Evolutionary conservation across 2,797 vertebrate genomes (phyloP).

Genomic region (Rousettus madagascariensis): DNA sequence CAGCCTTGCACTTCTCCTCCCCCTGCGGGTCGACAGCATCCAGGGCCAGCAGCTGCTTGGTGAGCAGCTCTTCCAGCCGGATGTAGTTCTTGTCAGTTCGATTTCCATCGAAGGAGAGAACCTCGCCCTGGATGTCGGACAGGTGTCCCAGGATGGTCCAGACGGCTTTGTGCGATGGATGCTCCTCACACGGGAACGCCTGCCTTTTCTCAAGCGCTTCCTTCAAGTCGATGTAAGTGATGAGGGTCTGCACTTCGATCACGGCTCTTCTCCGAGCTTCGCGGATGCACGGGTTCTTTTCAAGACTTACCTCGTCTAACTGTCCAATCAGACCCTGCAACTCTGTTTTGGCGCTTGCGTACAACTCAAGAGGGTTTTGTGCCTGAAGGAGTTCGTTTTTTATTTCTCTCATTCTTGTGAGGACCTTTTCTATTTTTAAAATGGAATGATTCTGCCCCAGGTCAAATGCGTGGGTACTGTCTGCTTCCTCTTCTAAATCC

Average conservation of each 20-base stretch:
- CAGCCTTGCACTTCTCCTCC: slow-evolving; percentile 91
- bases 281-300: slow-evolving; percentile 96
- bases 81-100: slow-evolving; percentile 96
- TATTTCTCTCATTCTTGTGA: slow-evolving; percentile 90
- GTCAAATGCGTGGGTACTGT: slow-evolving; percentile 91
- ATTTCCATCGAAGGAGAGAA: slow-evolving; percentile 94
- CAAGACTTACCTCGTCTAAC: slow-evolving; percentile 94
- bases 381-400: slow-evolving; percentile 89
- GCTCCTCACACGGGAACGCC: slow-evolving; percentile 75
- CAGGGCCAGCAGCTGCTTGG: slow-evolving; percentile 95
- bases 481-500: slow-evolving; percentile 95
- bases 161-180: slow-evolving; percentile 89
- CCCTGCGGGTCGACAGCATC: slow-evolving; percentile 97
- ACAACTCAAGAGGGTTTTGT: slow-evolving; percentile 88
- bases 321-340: slow-evolving; percentile 92
- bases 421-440: slow-evolving; percentile 93
- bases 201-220: slow-evolving; percentile 89
- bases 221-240: slow-evolving; percentile 94
- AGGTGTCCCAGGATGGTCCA: slow-evolving; percentile 92
- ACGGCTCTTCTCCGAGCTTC: slow-evolving; percentile 96
- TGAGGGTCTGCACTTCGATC: slow-evolving; percentile 94
- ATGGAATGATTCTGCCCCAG: slow-evolving; percentile 96
- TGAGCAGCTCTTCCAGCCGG: slow-evolving; percentile 96
- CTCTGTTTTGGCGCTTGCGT: slow-evolving; percentile 91
- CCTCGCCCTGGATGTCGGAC: slow-evolving; percentile 94